Percentiles rank a stretch among this genome's conserved stretches.
phyloP scores from a whole-genome alignment of 2,113 vertebrate species.

The Cyprinus carpio region DNA sequence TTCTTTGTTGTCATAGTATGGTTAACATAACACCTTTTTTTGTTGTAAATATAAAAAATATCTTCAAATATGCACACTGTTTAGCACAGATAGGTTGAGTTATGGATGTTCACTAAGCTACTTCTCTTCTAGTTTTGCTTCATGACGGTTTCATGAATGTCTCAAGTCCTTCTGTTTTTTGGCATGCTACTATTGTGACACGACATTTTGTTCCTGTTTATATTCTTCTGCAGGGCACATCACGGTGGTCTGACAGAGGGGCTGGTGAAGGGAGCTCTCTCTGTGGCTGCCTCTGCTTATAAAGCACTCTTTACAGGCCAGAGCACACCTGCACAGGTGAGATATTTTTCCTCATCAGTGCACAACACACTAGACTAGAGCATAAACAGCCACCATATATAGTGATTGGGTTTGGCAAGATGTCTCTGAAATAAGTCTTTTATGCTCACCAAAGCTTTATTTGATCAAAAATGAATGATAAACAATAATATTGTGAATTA shows the following conservation, averaged over 20 bases:
- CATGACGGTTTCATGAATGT: neutral
- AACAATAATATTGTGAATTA: neutral
- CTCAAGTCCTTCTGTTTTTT: neutral
- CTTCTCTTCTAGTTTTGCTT: neutral
- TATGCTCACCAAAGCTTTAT: neutral
- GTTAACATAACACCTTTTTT: neutral
- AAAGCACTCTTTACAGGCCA: conserved; percentile 95
- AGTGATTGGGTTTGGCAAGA: neutral
- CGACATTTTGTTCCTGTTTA: conserved; percentile 29
- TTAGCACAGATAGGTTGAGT: neutral
- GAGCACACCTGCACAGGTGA: conserved; percentile 83
- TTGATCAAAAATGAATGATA: neutral
- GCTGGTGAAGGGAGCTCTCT: conserved; percentile 93
- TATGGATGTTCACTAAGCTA: neutral
- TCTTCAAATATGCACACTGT: neutral
- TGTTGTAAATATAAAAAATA: neutral
- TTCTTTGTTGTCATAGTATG: neutral
- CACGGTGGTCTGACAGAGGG: conserved; percentile 89
- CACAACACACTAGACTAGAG: neutral
- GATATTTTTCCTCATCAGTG: neutral
- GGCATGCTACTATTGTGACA: neutral
- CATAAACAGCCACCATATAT: neutral
- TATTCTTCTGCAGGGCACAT: conserved; percentile 52
- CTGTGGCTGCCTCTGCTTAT: conserved; percentile 95
- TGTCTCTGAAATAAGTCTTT: neutral